Evolutionary conservation across 2,113 vertebrate genomes (phyloP), one percentile per base, ranked within the genome.

Genomic region (Aythya baeri): DNA sequence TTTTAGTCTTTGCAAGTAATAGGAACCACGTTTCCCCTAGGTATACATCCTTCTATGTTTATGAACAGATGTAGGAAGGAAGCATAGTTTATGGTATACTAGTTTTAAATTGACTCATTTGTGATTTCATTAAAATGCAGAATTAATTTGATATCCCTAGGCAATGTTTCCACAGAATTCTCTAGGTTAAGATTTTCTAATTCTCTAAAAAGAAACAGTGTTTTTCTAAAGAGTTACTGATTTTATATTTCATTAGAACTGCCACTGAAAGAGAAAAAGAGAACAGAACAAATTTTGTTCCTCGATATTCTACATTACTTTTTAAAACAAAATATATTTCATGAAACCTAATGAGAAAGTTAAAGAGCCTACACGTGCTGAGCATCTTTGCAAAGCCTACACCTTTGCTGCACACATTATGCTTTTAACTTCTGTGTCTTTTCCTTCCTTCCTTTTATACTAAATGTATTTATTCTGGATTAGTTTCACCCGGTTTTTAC

Each of bases 71-170:
- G 91, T 86, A 89, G 88, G 91, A 94, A 95, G 89, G 93, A 96
- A 97, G 75, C 44, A 85, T 1, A 62, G 92, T 92, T 96, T 97
- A 89, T 77, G 57, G 82, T 87, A 93, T 87, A 91, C 89, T 74
- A 83, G 75, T 82, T 96, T 93, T 91, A 94, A 96, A 96, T 94
- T 86, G 91, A 95, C 86, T 96, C 88, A 94, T 97, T 96, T 97
- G 93, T 94, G 89, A 88, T 88, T 90, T 97, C 92, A 96, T 96
- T 96, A 96, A 96, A 91, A 97, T 96, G 81, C 80, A 96, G 91
- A 79, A 93, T 93, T 93, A 96, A 94, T 94, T 94, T 68, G 32
- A 81, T 89, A 73, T 92, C 97, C 91, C 75, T 55, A 67, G 95
- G 96, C 91, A 94, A 88, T 94, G 89, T 92, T 94, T 88, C 78